Evolutionary conservation across 2,888 invertebrate species (phyloP), one percentile per base, ranked within the genome.

Genomic region (Carabus problematicus): DNA sequence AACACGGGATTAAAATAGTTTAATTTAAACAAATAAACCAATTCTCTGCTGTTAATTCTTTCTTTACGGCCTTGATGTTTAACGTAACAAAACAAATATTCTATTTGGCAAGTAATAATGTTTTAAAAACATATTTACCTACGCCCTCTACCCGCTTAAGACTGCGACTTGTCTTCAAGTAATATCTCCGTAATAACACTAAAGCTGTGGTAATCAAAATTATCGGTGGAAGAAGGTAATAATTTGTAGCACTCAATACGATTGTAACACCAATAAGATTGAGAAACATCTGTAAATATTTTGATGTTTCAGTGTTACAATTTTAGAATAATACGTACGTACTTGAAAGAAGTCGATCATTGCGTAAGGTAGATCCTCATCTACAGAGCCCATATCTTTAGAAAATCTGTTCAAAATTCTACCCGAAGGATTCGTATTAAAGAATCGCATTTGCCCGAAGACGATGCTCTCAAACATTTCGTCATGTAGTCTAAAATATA

Each of bases 191-290:
- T 42, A 93, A 79, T 14, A 86, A 77, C 64, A 87, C 79, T 77
- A 94, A 93, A 0, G 89, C 74, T 0, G 88, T 40, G 8, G 87
- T 80, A 45, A 94, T 87, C 4, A 91, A 82, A 0, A 87, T 76
- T 6, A 91, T 89, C 0, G 91, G 90, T 8, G 89, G 79, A 41
- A 91, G 74, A 1, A 92, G 84, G 81, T 87, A 86, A 1, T 89
- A 88, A 76, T 93, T 90, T 2, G 92, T 87, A 1, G 90, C 82
- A 1, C 88, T 86, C 45, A 94, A 87, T 18, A 95, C 86, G 4
- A 91, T 86, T 42, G 91, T 81, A 54, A 94, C 89, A 70, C 94
- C 95, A 76, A 90, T 85, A 83, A 94, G 87, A 59, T 92, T 89
- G 41, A 91, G 83, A 76, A 88, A 87, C 59, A 92, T 86, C 81